Base-by-base conservation (phyloP, 2,113 vertebrate genomes). In the Theristicus caerulescens region DNA sequence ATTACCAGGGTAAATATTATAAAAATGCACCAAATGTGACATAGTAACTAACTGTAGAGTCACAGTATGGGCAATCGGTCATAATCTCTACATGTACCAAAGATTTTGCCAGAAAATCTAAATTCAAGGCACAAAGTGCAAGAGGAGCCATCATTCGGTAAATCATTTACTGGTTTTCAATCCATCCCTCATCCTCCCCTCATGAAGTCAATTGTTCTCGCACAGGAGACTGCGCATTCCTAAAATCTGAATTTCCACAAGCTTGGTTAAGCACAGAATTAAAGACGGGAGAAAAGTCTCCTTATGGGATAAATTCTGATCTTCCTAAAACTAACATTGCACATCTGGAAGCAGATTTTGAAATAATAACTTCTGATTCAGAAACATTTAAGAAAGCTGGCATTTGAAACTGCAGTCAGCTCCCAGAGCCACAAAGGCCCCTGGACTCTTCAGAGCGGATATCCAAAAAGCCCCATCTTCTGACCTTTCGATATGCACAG, bases 111-210 rank as follows among this genome's bases (percentile, higher is more conserved):
- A 96, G 65, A 86, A 86, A 81, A 64, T 40, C 55, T 57, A 47
- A 94, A 94, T 62, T 88, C 80, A 59, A 82, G 46, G 83, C 67
- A 91, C 82, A 64, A 90, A 86, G 88, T 77, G 31, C 82, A 83
- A 86, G 40, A 83, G 25, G 26, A 74, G 18, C 16, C 19, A 46
- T 32, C 18, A 36, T 5, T 14, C 4, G 2, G 69, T 93, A 91
- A 88, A 95, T 93, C 24, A 81, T 89, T 86, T 49, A 85, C 87
- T 14, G 25, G 13, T 72, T 95, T 81, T 71, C 51, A 59, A 31
- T 70, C 62, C 13, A 64, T 46, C n/a, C n/a, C 62, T 88, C 17
- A 40, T 58, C 58, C 15, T 84, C 38, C 57, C 13, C 26, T 67
- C 16, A 5, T 8, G 15, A 77, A 64, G 11, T 34, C 31, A 31